A percentile compares a stretch with the other conserved stretches of the same genome.
Conservation (phyloP, 64 coral and sea anemone species). For the Orbicella faveolata region DNA sequence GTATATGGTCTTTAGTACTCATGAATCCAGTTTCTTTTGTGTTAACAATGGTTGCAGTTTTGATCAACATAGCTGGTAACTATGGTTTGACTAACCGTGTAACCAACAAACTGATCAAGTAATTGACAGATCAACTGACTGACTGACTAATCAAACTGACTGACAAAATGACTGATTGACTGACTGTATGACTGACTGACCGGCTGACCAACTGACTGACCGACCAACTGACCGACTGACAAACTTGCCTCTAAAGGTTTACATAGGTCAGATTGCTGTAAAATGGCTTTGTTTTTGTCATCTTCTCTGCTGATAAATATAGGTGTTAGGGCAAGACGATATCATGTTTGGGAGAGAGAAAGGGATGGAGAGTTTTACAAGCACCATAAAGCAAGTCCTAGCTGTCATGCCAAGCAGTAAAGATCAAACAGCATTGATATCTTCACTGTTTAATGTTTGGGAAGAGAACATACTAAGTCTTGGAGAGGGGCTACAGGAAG, state of each 20-base stretch:
- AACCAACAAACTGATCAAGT: no score
- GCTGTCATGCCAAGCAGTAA: conserved; percentile 75
- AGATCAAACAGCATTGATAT: conserved; percentile 68
- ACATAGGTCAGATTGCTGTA: not conserved
- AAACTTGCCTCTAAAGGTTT: no score
- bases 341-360: conserved; percentile 50
- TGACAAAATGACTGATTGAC: no score
- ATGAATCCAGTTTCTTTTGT: no score
- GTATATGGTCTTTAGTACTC: conserved; percentile 1
- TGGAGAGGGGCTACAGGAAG: conserved; percentile 74
- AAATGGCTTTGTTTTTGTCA: not conserved
- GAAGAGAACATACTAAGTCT: conserved; percentile 92
- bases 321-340: conserved; percentile 78
- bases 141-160: no score
- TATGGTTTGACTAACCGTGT: no score
- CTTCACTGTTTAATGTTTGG: conserved; percentile 94
- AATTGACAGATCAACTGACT: no score
- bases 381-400: conserved; percentile 65
- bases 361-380: conserved; percentile 74
- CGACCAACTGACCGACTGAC: no score
- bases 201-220: no score
- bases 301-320: not conserved
- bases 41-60: no score
- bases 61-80: no score
- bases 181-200: no score